Base-by-base conservation (phyloP, 1,140 invertebrate species). In the Drosophila eugracilis region DNA sequence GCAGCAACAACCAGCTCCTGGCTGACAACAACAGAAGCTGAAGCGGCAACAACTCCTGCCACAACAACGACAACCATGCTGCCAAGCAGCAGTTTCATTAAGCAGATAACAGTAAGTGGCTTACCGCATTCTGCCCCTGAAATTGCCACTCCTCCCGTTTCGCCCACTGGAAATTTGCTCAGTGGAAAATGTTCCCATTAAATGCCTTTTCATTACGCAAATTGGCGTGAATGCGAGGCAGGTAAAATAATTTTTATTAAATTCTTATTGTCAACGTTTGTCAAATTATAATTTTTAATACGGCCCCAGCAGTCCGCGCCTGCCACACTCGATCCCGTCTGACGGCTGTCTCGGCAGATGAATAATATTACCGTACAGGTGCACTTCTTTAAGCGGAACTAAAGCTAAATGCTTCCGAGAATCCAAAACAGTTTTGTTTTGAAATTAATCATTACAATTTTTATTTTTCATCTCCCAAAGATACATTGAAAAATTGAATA, bases 41-140 rank as follows among this genome's bases (percentile, higher is more conserved):
- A 32, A 12, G 24, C 78, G 37, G 34, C 49, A 42, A 49, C 77
- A 57, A 41, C 45, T 26, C 58, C 71, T 36, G 52, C 58, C 34
- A 48, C 78, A 50, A 62, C 59, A 30, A 75, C 86, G 59, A 85
- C 85, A 59, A 89, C 71, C 60, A 45, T 89, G 65, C 55, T 86
- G 67, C 81, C 89, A 55, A 85, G 75, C 62, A 85, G 75, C 69
- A 85, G 85, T 83, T 89, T 91, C 65, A 83, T 91, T 83, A 89
- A 85, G 62, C 89, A 91, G 76, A 90, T 91, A 86, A 91, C 89
- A 70, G 89, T 91, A 89, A 91, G 89, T 89, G 88, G 78, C 67
- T 77, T 83, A 75, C 77, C 69, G 34, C 83, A 86, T 42, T 72
- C 65, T 55, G 57, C 36, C 48, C 49, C 67, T 9, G 5, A 3